Base-by-base conservation (phyloP, 2,113 vertebrate species). In the Aptenodytes patagonicus region DNA sequence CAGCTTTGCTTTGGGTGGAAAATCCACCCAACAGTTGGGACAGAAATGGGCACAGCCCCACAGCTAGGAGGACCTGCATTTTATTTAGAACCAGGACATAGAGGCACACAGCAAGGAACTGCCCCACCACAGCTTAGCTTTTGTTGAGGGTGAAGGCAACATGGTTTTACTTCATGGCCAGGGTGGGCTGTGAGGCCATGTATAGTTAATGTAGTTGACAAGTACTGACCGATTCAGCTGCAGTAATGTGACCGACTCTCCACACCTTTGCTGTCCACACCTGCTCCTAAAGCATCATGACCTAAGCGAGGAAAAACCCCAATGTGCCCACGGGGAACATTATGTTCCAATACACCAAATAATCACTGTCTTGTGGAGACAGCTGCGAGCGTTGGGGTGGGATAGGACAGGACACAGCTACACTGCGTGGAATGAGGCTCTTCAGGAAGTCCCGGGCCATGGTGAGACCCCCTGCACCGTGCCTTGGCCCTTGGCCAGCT, bases 161-260 rank as follows among this genome's bases (percentile, higher is more conserved):
- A 7, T 38, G 75, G n/a, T 55, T 91, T 87, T 57, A 38, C 16
- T 20, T 52, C 62, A 26, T 3, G 17, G 71, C 19, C 42, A 60
- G 22, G 19, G 32, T 0, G 0, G 51, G 61, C 34, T 65, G 32
- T 65, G 69, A 55, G 42, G 42, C 31, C 31, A 22, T 0, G 0
- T 51, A 18, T 6, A 61, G 65, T 62, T 49, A 55, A 19, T 36
- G 24, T 1, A 60, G n/a, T 7, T n/a, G 60, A 44, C 36, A 73
- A 73, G 31, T 38, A 29, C 19, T 40, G 52, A 71, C 32, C 0
- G 4, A 40, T 11, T 60, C 47, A 78, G 61, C 60, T 83, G 36
- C 46, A 73, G 69, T 17, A 34, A 65, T 15, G 29, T 49, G 34
- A 71, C 47, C 2, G 2, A 55, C 32, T 55, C 36, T 32, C 52